A percentile compares a stretch with the other conserved stretches of the same genome.
Evolutionary conservation across 1,140 invertebrate species (phyloP).

Genomic region (Drosophila kohkoa): DNA sequence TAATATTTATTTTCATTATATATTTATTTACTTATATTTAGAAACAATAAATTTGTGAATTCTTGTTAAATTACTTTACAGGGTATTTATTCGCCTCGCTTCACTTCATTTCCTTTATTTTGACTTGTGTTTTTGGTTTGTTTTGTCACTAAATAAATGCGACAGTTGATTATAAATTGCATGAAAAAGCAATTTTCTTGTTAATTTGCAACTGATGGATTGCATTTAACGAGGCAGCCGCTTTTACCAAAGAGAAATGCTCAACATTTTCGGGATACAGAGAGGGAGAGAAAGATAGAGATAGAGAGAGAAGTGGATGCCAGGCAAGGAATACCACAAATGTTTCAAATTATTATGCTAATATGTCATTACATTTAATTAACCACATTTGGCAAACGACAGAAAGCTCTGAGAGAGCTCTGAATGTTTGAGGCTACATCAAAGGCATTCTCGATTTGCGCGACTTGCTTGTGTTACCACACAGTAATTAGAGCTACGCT

Average conservation of each 20-base stretch:
- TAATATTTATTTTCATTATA: too few relatives aligned
- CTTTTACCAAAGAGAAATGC: constrained; percentile 14
- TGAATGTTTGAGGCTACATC: constrained; percentile 51
- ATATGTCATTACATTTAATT: constrained; percentile 76
- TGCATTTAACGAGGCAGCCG: constrained; percentile 9
- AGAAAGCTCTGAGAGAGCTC: background rate
- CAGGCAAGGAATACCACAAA: constrained; percentile 28
- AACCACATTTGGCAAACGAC: constrained; percentile 60
- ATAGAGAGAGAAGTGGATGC: background rate
- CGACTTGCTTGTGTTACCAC: constrained; percentile 16
- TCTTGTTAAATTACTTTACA: background rate
- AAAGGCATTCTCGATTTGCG: constrained; percentile 49
- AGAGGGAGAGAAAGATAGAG: background rate
- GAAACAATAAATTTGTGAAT: background rate
- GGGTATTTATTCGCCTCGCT: background rate
- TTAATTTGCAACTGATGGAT: constrained; percentile 41
- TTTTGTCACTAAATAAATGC: constrained; percentile 3
- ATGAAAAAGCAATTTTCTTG: constrained; percentile 53
- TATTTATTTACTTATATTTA: too few relatives aligned
- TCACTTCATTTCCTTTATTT: background rate
- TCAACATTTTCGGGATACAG: background rate
- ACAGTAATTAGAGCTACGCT: constrained; percentile 61
- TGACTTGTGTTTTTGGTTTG: background rate
- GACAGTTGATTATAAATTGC: constrained; percentile 32
- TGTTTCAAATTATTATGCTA: constrained; percentile 57